Conservation (phyloP, 2,797 vertebrate genomes). For the Calcarius lapponicus region DNA sequence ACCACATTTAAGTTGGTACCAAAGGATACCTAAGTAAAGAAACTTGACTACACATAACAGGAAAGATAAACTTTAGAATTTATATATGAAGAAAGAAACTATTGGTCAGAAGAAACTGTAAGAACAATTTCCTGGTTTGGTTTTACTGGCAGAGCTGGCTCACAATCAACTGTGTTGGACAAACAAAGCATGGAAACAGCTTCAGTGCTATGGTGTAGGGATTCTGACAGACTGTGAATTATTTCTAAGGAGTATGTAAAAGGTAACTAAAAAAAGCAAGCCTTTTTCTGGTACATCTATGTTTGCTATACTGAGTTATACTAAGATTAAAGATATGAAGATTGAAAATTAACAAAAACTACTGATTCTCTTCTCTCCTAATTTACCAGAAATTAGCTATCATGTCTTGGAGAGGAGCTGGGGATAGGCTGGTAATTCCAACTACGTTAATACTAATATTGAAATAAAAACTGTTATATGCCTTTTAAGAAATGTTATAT, state of each 20-base stretch:
- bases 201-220: neutral
- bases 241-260: neutral
- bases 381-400: neutral
- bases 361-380: neutral
- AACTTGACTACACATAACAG: neutral
- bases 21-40: neutral
- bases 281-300: neutral
- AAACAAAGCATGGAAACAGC: neutral
- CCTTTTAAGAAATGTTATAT: neutral
- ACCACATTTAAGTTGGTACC: neutral
- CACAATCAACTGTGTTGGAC: neutral
- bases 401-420: neutral
- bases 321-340: neutral
- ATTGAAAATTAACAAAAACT: neutral
- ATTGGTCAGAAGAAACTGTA: neutral
- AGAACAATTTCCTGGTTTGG: neutral
- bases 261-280: neutral
- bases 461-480: slow-evolving; percentile 6
- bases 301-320: neutral
- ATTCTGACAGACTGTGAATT: neutral
- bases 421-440: slow-evolving; percentile 1
- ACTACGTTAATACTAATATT: slow-evolving; percentile 25
- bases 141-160: neutral
- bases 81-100: neutral
- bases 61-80: neutral